Evolutionary conservation across 2,888 invertebrate species (phyloP).

Genomic region (Drosophila anceps): DNA sequence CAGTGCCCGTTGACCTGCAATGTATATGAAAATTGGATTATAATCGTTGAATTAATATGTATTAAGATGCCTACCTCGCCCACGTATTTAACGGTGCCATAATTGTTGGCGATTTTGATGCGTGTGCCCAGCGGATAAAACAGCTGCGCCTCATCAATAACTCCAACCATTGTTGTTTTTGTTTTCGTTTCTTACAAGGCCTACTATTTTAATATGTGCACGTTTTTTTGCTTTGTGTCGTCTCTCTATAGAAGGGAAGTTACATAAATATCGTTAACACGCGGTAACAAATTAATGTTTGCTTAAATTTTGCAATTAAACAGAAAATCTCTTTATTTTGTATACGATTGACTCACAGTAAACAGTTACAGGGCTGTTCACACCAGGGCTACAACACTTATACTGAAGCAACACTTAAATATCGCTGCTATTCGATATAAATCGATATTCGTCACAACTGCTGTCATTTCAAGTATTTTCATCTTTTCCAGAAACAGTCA

Average conservation of each 20-base stretch:
- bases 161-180: conserved; percentile 82
- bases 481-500: not conserved
- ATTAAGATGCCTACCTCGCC: conserved; percentile 87
- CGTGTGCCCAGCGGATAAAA: conserved; percentile 84
- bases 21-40: not conserved
- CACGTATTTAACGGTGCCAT: conserved; percentile 90
- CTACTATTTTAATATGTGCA: conserved; percentile 18
- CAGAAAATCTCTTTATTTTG: conserved; percentile 34
- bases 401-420: not conserved
- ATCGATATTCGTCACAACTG: not conserved
- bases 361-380: conserved; percentile 32
- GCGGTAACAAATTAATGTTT: conserved; percentile 3
- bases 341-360: conserved; percentile 23
- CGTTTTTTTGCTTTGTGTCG: conserved; percentile 1
- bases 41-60: not conserved
- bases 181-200: conserved; percentile 33
- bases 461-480: not conserved
- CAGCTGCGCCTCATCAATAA: conserved; percentile 84
- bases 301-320: conserved; percentile 30
- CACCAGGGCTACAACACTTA: conserved; percentile 18
- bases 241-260: not conserved
- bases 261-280: conserved; percentile 20
- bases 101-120: conserved; percentile 82
- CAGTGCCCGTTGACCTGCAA: conserved; percentile 88
- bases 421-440: not conserved